phyloP scores from a whole-genome alignment of 2,113 vertebrate species.

The Regulus satrapa region DNA sequence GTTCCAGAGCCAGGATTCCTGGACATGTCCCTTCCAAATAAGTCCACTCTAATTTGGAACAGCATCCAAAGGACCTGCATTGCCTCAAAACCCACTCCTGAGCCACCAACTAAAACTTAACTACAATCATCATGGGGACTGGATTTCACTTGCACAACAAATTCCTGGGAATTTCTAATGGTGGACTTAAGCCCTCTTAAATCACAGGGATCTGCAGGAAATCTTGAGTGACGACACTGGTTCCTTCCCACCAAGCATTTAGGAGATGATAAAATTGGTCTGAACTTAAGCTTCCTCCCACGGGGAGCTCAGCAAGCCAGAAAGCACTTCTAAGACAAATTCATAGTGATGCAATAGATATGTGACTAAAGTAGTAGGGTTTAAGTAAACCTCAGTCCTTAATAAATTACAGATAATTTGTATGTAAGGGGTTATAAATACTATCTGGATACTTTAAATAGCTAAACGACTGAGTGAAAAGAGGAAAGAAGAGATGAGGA shows the following conservation, averaged over 20 bases:
- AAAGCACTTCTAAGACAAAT: slow-evolving; percentile 1
- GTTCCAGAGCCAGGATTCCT: background rate
- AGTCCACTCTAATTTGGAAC: no score
- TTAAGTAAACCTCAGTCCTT: slow-evolving; percentile 8
- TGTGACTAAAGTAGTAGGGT: background rate
- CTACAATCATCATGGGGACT: accelerated
- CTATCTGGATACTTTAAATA: background rate
- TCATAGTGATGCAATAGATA: background rate
- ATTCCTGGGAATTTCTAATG: background rate
- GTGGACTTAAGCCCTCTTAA: background rate
- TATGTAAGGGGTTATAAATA: background rate
- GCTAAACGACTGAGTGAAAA: background rate
- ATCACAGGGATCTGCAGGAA: background rate
- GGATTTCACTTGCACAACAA: background rate
- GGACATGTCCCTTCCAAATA: background rate
- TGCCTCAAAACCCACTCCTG: background rate
- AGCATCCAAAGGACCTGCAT: background rate
- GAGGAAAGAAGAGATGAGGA: background rate
- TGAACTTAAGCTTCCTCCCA: slow-evolving; percentile 33
- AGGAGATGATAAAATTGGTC: background rate
- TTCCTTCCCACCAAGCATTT: background rate
- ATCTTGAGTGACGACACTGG: background rate
- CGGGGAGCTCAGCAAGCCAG: background rate
- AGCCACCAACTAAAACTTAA: background rate
- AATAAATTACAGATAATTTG: slow-evolving; percentile 27